Base-by-base conservation (phyloP, 2,113 vertebrate species). In the Limnothrissa miodon region DNA sequence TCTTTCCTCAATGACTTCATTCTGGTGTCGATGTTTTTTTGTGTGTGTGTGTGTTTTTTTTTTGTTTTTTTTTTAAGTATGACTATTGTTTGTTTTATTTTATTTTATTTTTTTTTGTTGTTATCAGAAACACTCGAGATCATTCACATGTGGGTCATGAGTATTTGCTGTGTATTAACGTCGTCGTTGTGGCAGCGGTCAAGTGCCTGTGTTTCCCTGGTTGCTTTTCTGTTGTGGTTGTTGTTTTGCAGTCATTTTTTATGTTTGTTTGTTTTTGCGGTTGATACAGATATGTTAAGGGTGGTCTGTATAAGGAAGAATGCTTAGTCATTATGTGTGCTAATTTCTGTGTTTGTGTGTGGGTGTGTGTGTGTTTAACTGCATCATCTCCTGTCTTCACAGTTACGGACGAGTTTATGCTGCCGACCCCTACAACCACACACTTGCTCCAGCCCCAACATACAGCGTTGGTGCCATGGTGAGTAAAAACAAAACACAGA, bases 371-470 rank as follows among this genome's bases (percentile, higher is more conserved):
- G 0, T 80, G 42, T 42, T n/a, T 39, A 39, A 42, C 59, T 62
- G 36, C 39, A 53, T 11, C 82, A 42, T 51, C 25, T 86, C 88
- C 5, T 90, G 90, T 91, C 85, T 92, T 94, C 93, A 66, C 93
- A 99, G 97, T 98, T 99, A 98, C 95, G 97, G 97, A 98, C 96
- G 97, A 97, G 97, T 99, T 96, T 99, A 97, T 97, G 96, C 97
- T 97, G 96, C 97, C 94, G 97, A 99, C 96, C 97, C 97, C 96
- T 99, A 98, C 96, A 97, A 96, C 96, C 97, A 98, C 96, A 92
- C 97, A 97, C 96, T 98, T 97, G 95, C 97, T 97, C 97, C 97
- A 96, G 96, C 97, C 96, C 95, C 97, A 96, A 95, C 97, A 96
- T 99, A 98, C 97, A 96, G 97, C 96, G 95, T 98, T 96, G 97